Evolutionary conservation across 2,113 vertebrate species (phyloP), one percentile per base, ranked within the genome.

Genomic region (Barbus barbus): DNA sequence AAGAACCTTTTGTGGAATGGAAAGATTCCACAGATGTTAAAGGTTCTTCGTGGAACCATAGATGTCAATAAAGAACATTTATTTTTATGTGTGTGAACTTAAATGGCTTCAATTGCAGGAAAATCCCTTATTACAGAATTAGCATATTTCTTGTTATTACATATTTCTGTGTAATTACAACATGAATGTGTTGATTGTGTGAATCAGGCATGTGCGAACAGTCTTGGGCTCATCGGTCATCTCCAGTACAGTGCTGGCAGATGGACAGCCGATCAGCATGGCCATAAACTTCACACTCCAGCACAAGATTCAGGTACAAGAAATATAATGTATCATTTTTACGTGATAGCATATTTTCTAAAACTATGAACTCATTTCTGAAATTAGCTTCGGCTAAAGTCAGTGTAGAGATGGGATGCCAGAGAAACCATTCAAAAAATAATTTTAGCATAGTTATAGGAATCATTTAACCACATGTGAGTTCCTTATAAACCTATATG

Each of bases 161-260:
- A 14, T 65, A 7, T 33, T 18, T 36, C 31, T 12, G 65, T 69
- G 7, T 31, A 9, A 67, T 36, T 36, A 1, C 14, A 31, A 22
- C 18, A 67, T 36, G 18, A 3, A 36, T 18, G 61, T 20, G 31
- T 22, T 22, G 13, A 1, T 9, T 83, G 3, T 44, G 46, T 2
- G 36, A 1, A 20, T 58, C 91, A 98, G 97, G 87, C 92, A 92
- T 72, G 41, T 93, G 84, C 86, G 94, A 72, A 95, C 95, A 3
- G 8, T 89, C 0, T 90, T 98, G 91, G 96, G 95, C 33, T 97
- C 97, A 0, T 95, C 96, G 1, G 87, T 98, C 72, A 96, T 98
- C 84, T 97, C 97, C 1, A 94, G 94, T 5, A 85, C 94, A 1
- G 91, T 97, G 63, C 90, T 96, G 86, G 90, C 92, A 0, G 90